A percentile compares a stretch with the other conserved stretches of the same genome.
Conservation (phyloP, 2,888 invertebrate genomes). For the Ophion ellenae region DNA sequence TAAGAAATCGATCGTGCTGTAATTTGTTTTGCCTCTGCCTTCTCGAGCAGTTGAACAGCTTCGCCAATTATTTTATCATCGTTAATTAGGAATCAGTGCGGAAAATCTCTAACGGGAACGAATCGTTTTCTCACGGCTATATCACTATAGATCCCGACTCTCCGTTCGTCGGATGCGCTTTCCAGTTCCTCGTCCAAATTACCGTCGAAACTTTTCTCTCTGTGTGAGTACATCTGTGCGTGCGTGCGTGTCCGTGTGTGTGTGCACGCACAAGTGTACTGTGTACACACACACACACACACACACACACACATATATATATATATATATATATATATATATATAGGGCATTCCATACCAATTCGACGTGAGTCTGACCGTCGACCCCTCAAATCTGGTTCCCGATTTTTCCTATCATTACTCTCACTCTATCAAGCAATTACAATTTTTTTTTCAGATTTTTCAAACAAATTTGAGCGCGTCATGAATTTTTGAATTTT, state of each 20-base stretch:
- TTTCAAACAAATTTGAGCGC: too few relatives aligned
- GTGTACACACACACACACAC: too few relatives aligned
- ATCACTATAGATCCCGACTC: background rate
- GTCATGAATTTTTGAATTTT: too few relatives aligned
- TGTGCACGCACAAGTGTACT: too few relatives aligned
- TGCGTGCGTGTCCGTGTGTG: background rate
- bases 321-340: background rate
- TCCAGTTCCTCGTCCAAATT: slow-evolving; percentile 14
- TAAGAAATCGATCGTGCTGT: slow-evolving; percentile 2
- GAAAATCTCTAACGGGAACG: slow-evolving; percentile 35
- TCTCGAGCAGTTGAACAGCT: slow-evolving; percentile 16
- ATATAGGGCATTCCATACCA: too few relatives aligned
- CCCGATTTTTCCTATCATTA: too few relatives aligned
- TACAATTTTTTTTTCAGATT: too few relatives aligned
- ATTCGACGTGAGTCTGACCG: too few relatives aligned
- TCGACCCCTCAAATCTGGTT: too few relatives aligned
- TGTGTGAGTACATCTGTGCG: background rate
- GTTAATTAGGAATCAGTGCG: slow-evolving; percentile 44
- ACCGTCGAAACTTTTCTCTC: background rate
- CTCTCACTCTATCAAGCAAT: too few relatives aligned
- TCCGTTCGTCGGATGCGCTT: slow-evolving; percentile 22
- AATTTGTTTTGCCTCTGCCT: background rate
- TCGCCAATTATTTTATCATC: slow-evolving; percentile 28
- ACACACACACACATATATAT: too few relatives aligned
- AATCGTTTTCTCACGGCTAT: slow-evolving; percentile 12